Base-by-base conservation (phyloP, 2,888 invertebrate species). In the Callinectes sapidus region DNA sequence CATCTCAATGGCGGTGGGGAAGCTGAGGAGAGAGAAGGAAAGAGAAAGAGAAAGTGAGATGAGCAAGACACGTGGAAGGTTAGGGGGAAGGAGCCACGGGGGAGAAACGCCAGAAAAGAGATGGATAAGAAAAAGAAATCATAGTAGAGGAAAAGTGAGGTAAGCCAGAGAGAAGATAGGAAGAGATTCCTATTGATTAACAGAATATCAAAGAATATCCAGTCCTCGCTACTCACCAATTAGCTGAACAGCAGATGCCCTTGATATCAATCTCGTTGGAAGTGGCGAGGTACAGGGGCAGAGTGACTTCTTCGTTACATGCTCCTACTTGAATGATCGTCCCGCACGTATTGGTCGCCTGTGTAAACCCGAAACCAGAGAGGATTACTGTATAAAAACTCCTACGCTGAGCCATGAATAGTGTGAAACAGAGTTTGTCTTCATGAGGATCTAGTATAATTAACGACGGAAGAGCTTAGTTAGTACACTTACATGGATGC, bases 1-100 rank as follows among this genome's bases (percentile, higher is more conserved):
- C 96, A 98, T 96, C 0, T 97, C 97, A 94, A 98, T 96, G 0
- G 98, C 98, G 92, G 97, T 97, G 0, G 97, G 96, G 96, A 98
- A 98, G 95, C 98, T 98, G 95, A 85, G 95, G 95, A 87, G 71
- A 91, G 71, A 23, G 61, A 61, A 0, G 5, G 61, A 39, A 5
- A 39, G 5, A n/a, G 5, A 39, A 39, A 3, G 39, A 39, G 39
- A 39, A 3, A 39, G n/a, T 61, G 5, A 5, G 61, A 23, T 61
- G 18, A 61, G 61, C 18, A 18, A 23, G 61, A 10, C 3, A 61
- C 61, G 23, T 3, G 61, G 61, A 61, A 61, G 18, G 61, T 23
- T 23, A 61, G 18, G 18, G 61, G 61, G 23, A 61, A 10, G 61
- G 8, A 48, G 48, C 8, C 48, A 48, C 10, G 23, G 18, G 61